Evolutionary conservation across 1,140 invertebrate species (phyloP), one percentile per base, ranked within the genome.

Genomic region (Oryctes rhinoceros): DNA sequence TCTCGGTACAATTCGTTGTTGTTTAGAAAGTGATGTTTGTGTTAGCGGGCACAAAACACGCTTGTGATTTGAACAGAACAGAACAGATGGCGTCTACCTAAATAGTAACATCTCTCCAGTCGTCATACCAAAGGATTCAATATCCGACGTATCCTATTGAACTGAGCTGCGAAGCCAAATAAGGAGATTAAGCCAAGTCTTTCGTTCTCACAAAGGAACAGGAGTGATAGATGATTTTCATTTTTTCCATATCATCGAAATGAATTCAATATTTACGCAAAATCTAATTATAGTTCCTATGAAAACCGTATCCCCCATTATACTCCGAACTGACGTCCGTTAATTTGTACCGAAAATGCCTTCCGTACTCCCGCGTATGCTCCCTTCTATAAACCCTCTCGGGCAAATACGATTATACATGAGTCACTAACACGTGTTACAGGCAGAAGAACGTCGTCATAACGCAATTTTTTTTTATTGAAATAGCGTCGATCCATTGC

Each of bases 391-490:
- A 13, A 53, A 13, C n/a, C 18, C 53, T 18, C 53, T 3, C 53
- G 53, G 18, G 53, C 53, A 59, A 59, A 59, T 18, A 59, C 53
- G 53, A 59, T 59, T 59, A 59, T 7, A 59, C n/a, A 59, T 59
- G 53, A 59, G 53, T 59, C 53, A 59, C 15, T 18, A 18, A 18
- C 53, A 59, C 49, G 49, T n/a, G 49, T 13, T 53, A 53, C 53
- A 59, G 18, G 15, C 18, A 18, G 15, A 6, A 59, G 5, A 6
- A n/a, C 53, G 18, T 59, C 53, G 18, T n/a, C 15, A 59, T 59
- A 59, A 18, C 53, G 53, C 53, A 18, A 59, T 59, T 59, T 59
- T 59, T 53, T 59, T 59, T 59, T 59, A 59, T 59, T 59, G 53
- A 59, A 6, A 18, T 59, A 13, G 53, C 15, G 53, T 59, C n/a